phyloP scores from a whole-genome alignment of 1,140 invertebrate species.

The Pseudomyrmex dendroicus region DNA sequence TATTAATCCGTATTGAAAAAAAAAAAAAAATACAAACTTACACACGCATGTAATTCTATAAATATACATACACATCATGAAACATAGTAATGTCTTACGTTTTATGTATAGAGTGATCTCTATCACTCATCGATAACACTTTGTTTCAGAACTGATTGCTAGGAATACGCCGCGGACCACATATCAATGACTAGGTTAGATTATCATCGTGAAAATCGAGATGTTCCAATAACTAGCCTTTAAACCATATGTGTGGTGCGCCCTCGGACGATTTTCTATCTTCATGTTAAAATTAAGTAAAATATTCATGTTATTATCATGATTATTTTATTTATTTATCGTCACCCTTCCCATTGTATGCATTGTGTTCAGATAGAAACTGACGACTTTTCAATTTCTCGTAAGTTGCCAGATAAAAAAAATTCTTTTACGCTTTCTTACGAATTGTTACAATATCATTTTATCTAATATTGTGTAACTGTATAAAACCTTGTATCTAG shows the following conservation, averaged over 20 bases:
- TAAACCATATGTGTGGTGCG: conserved; percentile 78
- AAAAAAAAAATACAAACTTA: neutral
- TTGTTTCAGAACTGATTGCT: conserved; percentile 77
- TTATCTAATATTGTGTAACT: neutral
- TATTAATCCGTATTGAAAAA: neutral
- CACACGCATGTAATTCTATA: too few relatives aligned
- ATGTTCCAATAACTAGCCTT: conserved; percentile 79
- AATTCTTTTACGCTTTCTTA: too few relatives aligned
- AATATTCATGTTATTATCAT: conserved; percentile 30
- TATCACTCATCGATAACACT: neutral
- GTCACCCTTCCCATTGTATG: neutral
- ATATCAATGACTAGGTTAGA: conserved; percentile 78
- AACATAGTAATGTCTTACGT: too few relatives aligned
- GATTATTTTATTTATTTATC: conserved; percentile 36
- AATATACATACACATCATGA: too few relatives aligned
- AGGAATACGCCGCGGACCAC: conserved; percentile 80
- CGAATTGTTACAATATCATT: neutral
- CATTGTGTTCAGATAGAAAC: neutral
- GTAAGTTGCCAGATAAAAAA: too few relatives aligned
- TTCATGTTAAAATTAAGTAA: conserved; percentile 45
- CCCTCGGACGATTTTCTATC: conserved; percentile 75
- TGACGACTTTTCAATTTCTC: too few relatives aligned
- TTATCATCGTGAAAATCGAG: conserved; percentile 66
- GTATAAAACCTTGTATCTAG: too few relatives aligned
- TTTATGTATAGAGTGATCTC: too few relatives aligned